phyloP scores from a whole-genome alignment of 2,888 invertebrate species.

The Ischnus inquisitorius region DNA sequence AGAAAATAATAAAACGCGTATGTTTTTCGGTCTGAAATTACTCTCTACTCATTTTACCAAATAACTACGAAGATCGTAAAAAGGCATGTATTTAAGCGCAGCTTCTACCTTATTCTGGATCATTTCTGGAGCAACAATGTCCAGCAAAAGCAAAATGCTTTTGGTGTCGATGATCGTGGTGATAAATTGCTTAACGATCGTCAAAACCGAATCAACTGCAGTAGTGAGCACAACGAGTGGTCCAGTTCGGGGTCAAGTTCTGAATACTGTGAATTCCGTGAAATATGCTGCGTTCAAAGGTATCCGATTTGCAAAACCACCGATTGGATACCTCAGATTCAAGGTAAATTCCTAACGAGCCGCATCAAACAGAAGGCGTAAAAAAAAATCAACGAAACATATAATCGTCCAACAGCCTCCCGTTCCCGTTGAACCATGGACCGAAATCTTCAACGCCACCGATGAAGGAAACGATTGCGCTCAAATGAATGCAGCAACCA shows the following conservation, averaged over 20 bases:
- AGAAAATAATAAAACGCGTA: too few species aligned
- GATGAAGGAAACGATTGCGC: conserved; percentile 69
- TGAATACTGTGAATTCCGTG: conserved; percentile 57
- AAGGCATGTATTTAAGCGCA: too few species aligned
- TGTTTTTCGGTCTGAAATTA: too few species aligned
- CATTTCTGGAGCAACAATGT: not conserved
- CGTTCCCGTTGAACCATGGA: conserved; percentile 72
- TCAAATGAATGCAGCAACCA: conserved; percentile 59
- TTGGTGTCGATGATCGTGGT: not conserved
- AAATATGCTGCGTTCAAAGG: conserved; percentile 74
- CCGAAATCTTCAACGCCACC: conserved; percentile 61
- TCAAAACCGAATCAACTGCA: not conserved
- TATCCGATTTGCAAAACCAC: conserved; percentile 76
- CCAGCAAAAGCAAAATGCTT: not conserved
- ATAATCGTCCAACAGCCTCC: conserved; percentile 52
- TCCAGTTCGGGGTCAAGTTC: conserved; percentile 72
- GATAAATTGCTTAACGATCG: not conserved
- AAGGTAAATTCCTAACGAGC: conserved; percentile 67
- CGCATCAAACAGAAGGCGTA: not conserved
- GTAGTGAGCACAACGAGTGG: conserved; percentile 61
- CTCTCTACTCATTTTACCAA: too few species aligned
- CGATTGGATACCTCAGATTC: conserved; percentile 74
- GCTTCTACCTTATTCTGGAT: too few species aligned
- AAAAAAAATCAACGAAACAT: not conserved
- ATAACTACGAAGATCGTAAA: too few species aligned